Evolutionary conservation across 2,797 vertebrate species (phyloP), one percentile per base, ranked within the genome.

Genomic region (Melanotaenia boesemani): DNA sequence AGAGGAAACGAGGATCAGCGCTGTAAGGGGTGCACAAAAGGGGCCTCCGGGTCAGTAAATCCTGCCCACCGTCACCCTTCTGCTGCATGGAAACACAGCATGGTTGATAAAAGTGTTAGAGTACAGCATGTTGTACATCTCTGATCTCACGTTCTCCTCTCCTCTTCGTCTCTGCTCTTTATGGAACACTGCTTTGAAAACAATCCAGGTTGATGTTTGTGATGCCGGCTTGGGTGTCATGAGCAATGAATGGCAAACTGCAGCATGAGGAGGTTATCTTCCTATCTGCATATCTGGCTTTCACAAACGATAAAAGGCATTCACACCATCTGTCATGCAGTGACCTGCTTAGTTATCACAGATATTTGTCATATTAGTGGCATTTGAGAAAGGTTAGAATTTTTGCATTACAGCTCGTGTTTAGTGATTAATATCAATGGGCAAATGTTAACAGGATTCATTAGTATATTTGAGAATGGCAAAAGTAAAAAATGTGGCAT

Each of bases 1-100:
- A 72, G 74, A 89, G 90, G 91, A 93, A 91, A 79, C 32, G 61
- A 73, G 89, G 92, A 91, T 92, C 88, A 91, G 85, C 18, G 67
- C 72, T 32, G 86, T 60, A 59, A 63, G 57, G 72, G 58, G 61
- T 80, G 84, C 80, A 89, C 87, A 91, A 89, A 89, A 83, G 86
- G 72, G 76, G 72, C 81, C 82, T 78, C 81, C 22, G 80, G 84
- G 86, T 87, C 76, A 80, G 67, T 83, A 86, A 92, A 90, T 88
- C 84, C 86, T 79, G 66, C 26, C 67, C 78, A 80, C 60, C 41
- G 77, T 87, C 81, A 82, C 84, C 46, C 80, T 85, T 81, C 55
- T 63, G 61, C 41, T 79, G 68, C 16, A 15, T 66, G 41, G 76
- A 87, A 87, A 77, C 72, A 60, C 83, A 54, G 79, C 63, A n/a